A percentile compares a stretch with the other conserved stretches of the same genome.
Conservation (phyloP, 2,797 vertebrate species). For the Otolemur crassicaudatus region DNA sequence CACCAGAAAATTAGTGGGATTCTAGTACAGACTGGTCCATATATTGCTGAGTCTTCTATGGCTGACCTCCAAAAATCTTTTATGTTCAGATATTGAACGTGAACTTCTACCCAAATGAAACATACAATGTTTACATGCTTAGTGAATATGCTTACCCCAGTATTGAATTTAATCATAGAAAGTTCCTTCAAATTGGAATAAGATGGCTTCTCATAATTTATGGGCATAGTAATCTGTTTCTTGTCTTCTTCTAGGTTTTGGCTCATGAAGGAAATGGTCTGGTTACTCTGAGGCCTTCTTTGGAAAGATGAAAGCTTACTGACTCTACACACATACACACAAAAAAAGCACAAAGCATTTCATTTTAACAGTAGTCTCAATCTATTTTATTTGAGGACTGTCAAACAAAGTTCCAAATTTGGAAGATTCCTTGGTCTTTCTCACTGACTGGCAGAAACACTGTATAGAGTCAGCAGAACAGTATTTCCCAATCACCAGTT, state of each 20-base stretch:
- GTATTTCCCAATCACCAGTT: background rate
- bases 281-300: background rate
- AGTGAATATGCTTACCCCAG: constrained; percentile 72
- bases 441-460: background rate
- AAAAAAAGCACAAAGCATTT: constrained; percentile 60
- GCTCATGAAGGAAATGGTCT: background rate
- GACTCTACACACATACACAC: constrained; percentile 45
- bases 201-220: background rate
- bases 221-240: background rate
- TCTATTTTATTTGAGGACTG: background rate
- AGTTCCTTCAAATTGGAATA: constrained; percentile 40
- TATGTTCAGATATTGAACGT: background rate
- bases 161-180: constrained; percentile 61
- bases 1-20: background rate
- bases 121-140: background rate
- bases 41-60: background rate
- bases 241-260: background rate
- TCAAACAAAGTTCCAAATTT: background rate
- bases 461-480: background rate
- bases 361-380: background rate
- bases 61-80: constrained; percentile 20
- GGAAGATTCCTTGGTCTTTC: background rate
- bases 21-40: background rate
- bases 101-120: background rate
- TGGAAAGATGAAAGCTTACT: constrained; percentile 7